Base-by-base conservation (phyloP, 1,140 invertebrate species). In the Philaenus spumarius region DNA sequence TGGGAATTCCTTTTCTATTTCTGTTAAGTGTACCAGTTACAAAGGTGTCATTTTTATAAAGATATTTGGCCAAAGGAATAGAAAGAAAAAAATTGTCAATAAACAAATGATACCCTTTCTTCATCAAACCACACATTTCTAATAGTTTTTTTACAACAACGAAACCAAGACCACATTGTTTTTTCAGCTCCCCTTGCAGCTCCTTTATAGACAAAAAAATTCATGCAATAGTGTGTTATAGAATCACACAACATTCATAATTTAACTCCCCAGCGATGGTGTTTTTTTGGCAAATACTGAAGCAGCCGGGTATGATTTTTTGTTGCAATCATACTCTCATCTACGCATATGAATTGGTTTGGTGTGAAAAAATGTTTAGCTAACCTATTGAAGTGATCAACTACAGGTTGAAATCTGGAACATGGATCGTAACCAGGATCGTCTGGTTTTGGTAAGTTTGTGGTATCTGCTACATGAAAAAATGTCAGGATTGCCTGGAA, bases 191-290 rank as follows among this genome's bases (percentile, higher is more conserved):
- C n/a, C n/a, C n/a, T n/a, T n/a, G n/a, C n/a, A n/a, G n/a, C n/a
- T n/a, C n/a, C n/a, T n/a, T n/a, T 37, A 37, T 37, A 9, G 35
- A 37, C n/a, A 37, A 37, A n/a, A 62, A 2, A 59, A 34, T 52
- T 47, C n/a, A n/a, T n/a, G n/a, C n/a, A n/a, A n/a, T n/a, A n/a
- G n/a, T n/a, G n/a, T n/a, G n/a, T n/a, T n/a, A n/a, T n/a, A n/a
- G n/a, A n/a, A n/a, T n/a, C n/a, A n/a, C n/a, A n/a, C n/a, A n/a
- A n/a, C n/a, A n/a, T 46, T 52, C 57, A 62, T 22, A 62, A 45
- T 53, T 62, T 62, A 15, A 60, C 48, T 46, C 58, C 58, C 58
- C 61, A 60, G 17, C 52, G 43, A 53, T 62, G 61, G 48, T 54
- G 58, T 47, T 60, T 62, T 35, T 59, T 60, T 39, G 57, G 57